Conservation (phyloP, 2,888 invertebrate genomes). For the Phengaris alcon region DNA sequence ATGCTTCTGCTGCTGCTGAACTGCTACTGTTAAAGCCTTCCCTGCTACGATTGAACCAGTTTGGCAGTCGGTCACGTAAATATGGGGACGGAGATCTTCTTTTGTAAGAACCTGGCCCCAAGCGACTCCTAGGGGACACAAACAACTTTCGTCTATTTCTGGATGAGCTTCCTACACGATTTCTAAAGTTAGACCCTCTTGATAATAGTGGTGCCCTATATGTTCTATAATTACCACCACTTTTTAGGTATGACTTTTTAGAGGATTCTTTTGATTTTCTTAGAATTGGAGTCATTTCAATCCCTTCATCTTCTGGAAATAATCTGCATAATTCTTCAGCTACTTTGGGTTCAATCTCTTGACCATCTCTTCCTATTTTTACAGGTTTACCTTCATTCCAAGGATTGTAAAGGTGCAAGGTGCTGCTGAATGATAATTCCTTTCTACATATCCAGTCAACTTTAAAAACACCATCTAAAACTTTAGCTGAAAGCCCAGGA, state of each 20-base stretch:
- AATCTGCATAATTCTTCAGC: slow-evolving; percentile 96
- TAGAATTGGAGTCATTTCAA: slow-evolving; percentile 92
- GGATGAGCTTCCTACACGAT: slow-evolving; percentile 71
- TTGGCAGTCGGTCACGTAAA: slow-evolving; percentile 79
- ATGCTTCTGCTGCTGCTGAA: slow-evolving; percentile 87
- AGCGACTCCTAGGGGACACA: slow-evolving; percentile 81
- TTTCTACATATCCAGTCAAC: slow-evolving; percentile 98
- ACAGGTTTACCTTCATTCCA: slow-evolving; percentile 99
- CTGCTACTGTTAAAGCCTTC: slow-evolving; percentile 63
- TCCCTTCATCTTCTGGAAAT: slow-evolving; percentile 94
- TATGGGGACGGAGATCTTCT: slow-evolving; percentile 81
- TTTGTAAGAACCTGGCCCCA: slow-evolving; percentile 75
- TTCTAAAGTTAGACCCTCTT: slow-evolving; percentile 72
- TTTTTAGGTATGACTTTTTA: slow-evolving; percentile 80
- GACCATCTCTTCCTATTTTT: slow-evolving; percentile 99
- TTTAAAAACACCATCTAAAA: slow-evolving; percentile 96
- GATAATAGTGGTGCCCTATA: slow-evolving; percentile 70
- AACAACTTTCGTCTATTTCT: slow-evolving; percentile 82
- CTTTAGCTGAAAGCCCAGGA: slow-evolving; percentile 93
- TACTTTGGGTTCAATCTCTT: slow-evolving; percentile 97
- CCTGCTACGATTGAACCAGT: slow-evolving; percentile 81
- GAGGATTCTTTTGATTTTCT: slow-evolving; percentile 91
- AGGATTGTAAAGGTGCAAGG: slow-evolving; percentile 95
- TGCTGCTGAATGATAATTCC: slow-evolving; percentile 94
- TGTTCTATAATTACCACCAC: slow-evolving; percentile 72